Percentiles rank a stretch among this genome's conserved stretches.
Conservation (phyloP, 2,888 invertebrate species). For the Andricus curvator region DNA sequence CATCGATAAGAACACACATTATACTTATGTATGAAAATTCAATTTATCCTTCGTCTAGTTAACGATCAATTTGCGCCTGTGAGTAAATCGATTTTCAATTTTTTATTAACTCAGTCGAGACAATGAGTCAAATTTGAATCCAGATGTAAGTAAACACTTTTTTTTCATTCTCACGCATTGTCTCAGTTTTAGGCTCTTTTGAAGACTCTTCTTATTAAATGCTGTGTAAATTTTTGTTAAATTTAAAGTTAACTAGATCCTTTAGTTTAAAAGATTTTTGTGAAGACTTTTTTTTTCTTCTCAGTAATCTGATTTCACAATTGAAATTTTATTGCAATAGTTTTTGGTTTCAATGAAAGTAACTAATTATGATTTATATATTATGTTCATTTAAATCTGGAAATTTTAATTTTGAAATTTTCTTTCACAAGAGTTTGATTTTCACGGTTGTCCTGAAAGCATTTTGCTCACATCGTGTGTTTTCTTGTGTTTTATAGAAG, state of each 20-base stretch:
- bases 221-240: neutral
- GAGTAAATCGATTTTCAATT: constrained; percentile 42
- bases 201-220: neutral
- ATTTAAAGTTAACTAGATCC: neutral
- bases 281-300: neutral
- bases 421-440: constrained; percentile 21
- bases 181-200: neutral
- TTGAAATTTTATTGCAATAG: neutral
- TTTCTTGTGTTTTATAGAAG: constrained; percentile 82
- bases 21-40: constrained; percentile 36
- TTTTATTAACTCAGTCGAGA: neutral
- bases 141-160: no score
- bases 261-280: neutral
- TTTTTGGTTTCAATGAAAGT: no score
- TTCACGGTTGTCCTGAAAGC: constrained; percentile 8
- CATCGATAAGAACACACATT: constrained; percentile 65
- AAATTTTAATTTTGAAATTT: constrained; percentile 1
- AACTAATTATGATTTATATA: no score
- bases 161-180: no score
- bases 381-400: neutral
- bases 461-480: constrained; percentile 43
- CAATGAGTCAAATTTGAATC: neutral
- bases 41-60: constrained; percentile 36
- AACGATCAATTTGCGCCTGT: constrained; percentile 41
- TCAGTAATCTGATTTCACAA: neutral